A percentile compares a stretch with the other conserved stretches of the same genome.
These are phyloP conservation scores for Eledona agricola DNA, from an alignment of 2,888 invertebrate genomes.

Conservation along the genomic window DNA sequence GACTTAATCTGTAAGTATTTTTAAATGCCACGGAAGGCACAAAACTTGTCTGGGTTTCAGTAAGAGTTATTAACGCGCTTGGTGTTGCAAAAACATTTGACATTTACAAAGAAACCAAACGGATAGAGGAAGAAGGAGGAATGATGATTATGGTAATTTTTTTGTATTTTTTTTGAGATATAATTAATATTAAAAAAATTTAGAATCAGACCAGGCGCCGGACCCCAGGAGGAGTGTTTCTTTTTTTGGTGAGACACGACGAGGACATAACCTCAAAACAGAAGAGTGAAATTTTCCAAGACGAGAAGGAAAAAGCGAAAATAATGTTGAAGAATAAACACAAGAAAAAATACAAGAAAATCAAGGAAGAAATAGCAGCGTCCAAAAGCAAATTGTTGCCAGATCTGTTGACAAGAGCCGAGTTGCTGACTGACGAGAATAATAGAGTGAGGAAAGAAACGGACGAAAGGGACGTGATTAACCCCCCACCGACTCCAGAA, in stretches of 20 bases:
- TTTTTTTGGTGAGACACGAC: constrained; percentile 81
- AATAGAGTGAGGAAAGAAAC: constrained; percentile 60
- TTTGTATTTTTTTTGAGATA: constrained; percentile 4
- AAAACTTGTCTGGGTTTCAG: constrained; percentile 65
- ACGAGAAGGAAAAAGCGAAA: constrained; percentile 69
- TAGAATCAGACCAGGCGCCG: constrained; percentile 82
- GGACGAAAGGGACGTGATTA: constrained; percentile 68
- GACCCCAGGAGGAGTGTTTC: constrained; percentile 87
- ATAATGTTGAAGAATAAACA: constrained; percentile 67
- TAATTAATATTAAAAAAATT: constrained; percentile 40
- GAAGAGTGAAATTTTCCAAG: constrained; percentile 73
- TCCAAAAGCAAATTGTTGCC: constrained; percentile 66
- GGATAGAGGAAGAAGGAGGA: constrained; percentile 85
- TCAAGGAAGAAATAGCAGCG: constrained; percentile 64
- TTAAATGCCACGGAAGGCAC: constrained; percentile 6
- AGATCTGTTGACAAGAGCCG: constrained; percentile 70
- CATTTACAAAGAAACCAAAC: constrained; percentile 81
- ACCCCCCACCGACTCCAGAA: constrained; percentile 85
- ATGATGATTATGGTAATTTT: constrained; percentile 78
- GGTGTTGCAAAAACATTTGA: constrained; percentile 79
- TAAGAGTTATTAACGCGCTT: constrained; percentile 73
- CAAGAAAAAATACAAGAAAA: constrained; percentile 72
- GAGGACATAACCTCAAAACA: constrained; percentile 72
- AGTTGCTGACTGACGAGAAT: constrained; percentile 56
- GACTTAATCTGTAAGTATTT: constrained; percentile 72